A percentile compares a stretch with the other conserved stretches of the same genome.
Evolutionary conservation across 1,140 invertebrate species (phyloP).

Genomic region (Drosophila nasuta): DNA sequence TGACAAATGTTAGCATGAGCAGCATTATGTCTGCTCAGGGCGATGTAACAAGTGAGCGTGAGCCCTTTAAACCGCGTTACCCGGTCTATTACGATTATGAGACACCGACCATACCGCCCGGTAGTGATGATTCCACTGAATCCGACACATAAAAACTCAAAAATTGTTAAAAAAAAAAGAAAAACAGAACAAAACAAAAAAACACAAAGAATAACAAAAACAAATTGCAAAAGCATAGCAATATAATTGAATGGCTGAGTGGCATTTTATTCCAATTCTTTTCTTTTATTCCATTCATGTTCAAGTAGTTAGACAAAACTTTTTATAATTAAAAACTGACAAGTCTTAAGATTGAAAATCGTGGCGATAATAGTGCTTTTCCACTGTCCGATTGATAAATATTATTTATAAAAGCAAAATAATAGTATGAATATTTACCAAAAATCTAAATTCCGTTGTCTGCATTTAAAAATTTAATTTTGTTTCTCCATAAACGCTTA

Average conservation of each 20-base stretch:
- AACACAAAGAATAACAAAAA: constrained; percentile 26
- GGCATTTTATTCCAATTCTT: constrained; percentile 64
- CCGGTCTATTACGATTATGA: constrained; percentile 84
- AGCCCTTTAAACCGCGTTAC: constrained; percentile 83
- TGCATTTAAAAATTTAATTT: background rate
- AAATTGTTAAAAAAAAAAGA: constrained; percentile 41
- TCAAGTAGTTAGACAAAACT: constrained; percentile 61
- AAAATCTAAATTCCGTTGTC: background rate
- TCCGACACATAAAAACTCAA: constrained; percentile 72
- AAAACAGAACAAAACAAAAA: constrained; percentile 37
- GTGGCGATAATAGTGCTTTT: background rate
- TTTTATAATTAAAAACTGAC: constrained; percentile 29
- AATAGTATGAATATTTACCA: background rate
- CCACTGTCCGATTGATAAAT: constrained; percentile 22
- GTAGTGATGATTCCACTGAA: constrained; percentile 84
- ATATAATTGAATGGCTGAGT: constrained; percentile 75
- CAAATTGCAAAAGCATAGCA: constrained; percentile 41
- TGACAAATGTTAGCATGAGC: constrained; percentile 82
- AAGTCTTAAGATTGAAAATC: background rate
- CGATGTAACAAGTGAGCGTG: constrained; percentile 74
- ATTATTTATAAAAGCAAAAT: background rate
- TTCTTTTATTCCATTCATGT: constrained; percentile 62
- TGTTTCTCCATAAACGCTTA: background rate
- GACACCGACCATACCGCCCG: constrained; percentile 84
- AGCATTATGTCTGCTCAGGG: constrained; percentile 78